These are phyloP conservation scores for Bombus sibiricus DNA, from an alignment of 1,140 invertebrate genomes.

Conservation along the genomic window DNA sequence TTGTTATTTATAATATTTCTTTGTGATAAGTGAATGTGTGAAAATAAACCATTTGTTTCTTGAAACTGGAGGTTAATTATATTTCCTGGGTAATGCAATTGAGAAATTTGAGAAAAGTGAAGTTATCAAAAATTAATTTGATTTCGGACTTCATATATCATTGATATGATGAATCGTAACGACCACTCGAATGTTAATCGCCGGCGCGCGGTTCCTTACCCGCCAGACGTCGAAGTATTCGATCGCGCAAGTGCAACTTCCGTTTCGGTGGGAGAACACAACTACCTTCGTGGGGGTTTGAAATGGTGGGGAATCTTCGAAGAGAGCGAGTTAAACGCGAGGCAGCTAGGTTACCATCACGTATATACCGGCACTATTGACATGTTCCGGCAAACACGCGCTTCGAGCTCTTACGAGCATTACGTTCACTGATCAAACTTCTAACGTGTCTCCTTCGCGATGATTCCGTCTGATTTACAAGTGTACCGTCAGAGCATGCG, in stretches of 20 bases:
- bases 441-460: conserved; percentile 23
- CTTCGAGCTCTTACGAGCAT: conserved; percentile 24
- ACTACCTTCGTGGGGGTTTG: not conserved
- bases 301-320: conserved; percentile 35
- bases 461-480: conserved; percentile 31
- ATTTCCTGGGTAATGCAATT: no score
- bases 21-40: not conserved
- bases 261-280: conserved; percentile 32
- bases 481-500: conserved; percentile 40
- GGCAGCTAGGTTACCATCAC: conserved; percentile 21
- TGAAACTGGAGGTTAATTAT: not conserved
- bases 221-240: not conserved
- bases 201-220: not conserved
- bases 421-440: conserved; percentile 5
- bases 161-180: not conserved
- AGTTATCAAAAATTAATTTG: no score
- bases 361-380: conserved; percentile 52
- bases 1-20: not conserved
- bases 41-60: not conserved
- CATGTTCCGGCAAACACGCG: conserved; percentile 35
- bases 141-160: not conserved
- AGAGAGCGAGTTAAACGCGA: conserved; percentile 35
- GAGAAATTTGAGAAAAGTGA: not conserved
- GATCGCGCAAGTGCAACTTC: conserved; percentile 20
- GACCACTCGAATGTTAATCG: not conserved